These are phyloP conservation scores for Drosophila elegans DNA, from an alignment of 1,140 invertebrate species.

Conservation along the genomic window DNA sequence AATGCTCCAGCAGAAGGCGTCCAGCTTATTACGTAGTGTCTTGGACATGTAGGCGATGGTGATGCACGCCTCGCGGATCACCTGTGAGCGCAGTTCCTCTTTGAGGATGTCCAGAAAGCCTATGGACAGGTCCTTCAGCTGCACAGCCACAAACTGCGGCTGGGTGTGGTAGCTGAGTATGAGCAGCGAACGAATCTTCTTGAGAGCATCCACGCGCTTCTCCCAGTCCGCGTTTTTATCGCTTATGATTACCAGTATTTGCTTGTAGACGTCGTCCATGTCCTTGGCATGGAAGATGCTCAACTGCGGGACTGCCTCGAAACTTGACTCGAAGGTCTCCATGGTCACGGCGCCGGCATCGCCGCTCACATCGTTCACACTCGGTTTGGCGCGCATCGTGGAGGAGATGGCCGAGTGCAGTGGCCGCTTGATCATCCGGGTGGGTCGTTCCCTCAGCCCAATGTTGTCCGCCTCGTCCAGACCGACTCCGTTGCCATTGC, in stretches of 20 bases:
- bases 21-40: conserved; percentile 92
- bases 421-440: conserved; percentile 76
- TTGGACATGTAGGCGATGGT: conserved; percentile 96
- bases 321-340: conserved; percentile 93
- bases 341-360: conserved; percentile 95
- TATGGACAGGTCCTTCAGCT: conserved; percentile 92
- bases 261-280: conserved; percentile 92
- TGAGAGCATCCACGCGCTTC: conserved; percentile 95
- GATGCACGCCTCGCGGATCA: conserved; percentile 96
- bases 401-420: conserved; percentile 56
- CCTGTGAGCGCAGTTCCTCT: conserved; percentile 91
- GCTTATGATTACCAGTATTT: conserved; percentile 90
- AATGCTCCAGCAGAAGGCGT: conserved; percentile 93
- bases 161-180: conserved; percentile 91
- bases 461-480: conserved; percentile 79
- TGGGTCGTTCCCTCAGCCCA: conserved; percentile 62
- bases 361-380: conserved; percentile 40
- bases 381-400: conserved; percentile 47
- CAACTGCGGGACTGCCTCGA: conserved; percentile 93
- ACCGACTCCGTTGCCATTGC: conserved; percentile 54
- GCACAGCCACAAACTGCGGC: conserved; percentile 91
- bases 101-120: conserved; percentile 93
- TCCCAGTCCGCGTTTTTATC: conserved; percentile 96
- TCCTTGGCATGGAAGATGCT: conserved; percentile 94
- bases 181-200: conserved; percentile 93